These are phyloP conservation scores for Sardina pilchardus DNA, from an alignment of 2,113 vertebrate genomes.

Conservation along the genomic window DNA sequence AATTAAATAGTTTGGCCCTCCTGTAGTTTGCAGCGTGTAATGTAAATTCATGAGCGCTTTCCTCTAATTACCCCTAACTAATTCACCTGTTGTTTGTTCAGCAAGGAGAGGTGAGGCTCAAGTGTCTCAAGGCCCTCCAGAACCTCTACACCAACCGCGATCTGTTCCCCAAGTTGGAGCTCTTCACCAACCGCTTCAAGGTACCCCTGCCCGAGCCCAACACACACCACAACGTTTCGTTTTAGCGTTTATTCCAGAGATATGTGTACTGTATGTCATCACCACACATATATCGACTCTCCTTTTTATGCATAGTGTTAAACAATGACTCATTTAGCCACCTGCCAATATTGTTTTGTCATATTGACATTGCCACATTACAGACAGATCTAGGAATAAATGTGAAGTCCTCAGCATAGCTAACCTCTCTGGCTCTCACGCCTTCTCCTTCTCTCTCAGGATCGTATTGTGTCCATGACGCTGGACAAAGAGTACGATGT, in stretches of 20 bases:
- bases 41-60: neutral
- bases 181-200: slow-evolving; percentile 99
- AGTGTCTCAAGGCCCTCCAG: slow-evolving; percentile 98
- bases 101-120: slow-evolving; percentile 99
- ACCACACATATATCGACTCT: neutral
- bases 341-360: too few species aligned
- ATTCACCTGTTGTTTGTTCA: slow-evolving; percentile 57
- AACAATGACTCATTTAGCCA: neutral
- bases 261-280: neutral
- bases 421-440: neutral
- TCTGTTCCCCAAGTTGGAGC: slow-evolving; percentile 94
- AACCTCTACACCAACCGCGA: slow-evolving; percentile 98
- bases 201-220: slow-evolving; percentile 62
- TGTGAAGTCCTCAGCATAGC: neutral
- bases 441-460: slow-evolving; percentile 71
- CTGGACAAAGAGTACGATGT: slow-evolving; percentile 99
- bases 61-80: neutral
- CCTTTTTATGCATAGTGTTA: neutral
- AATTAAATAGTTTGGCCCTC: neutral
- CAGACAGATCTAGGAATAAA: neutral
- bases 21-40: neutral
- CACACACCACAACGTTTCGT: neutral
- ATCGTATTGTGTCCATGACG: slow-evolving; percentile 98
- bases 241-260: neutral
- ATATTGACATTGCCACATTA: neutral